phyloP scores from a whole-genome alignment of 2,888 invertebrate species.

The Drosophila paramelanica region DNA sequence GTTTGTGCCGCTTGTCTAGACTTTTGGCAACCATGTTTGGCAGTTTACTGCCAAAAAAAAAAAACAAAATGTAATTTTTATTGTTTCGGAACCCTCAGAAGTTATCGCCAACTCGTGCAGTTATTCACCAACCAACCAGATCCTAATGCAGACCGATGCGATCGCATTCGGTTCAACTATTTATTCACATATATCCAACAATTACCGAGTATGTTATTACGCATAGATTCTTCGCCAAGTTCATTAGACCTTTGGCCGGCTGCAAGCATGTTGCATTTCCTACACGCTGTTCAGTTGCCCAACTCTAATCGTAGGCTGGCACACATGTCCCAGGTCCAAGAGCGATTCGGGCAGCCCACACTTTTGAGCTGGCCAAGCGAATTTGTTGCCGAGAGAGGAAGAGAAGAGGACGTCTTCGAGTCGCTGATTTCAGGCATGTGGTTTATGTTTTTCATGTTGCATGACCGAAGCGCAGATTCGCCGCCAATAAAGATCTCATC shows the following conservation, averaged over 20 bases:
- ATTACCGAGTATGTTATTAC: neutral
- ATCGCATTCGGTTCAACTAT: slow-evolving; percentile 14
- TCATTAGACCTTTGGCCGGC: slow-evolving; percentile 40
- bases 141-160: neutral
- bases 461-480: slow-evolving; percentile 35
- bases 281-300: slow-evolving; percentile 26
- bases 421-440: slow-evolving; percentile 53
- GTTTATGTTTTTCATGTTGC: slow-evolving; percentile 60
- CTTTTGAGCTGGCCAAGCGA: slow-evolving; percentile 16
- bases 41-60: slow-evolving; percentile 44
- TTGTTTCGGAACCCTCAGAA: slow-evolving; percentile 59
- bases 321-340: slow-evolving; percentile 15
- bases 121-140: slow-evolving; percentile 34
- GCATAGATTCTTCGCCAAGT: neutral
- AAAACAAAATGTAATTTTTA: slow-evolving; percentile 54
- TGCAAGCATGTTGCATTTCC: slow-evolving; percentile 15
- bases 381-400: slow-evolving; percentile 11
- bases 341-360: slow-evolving; percentile 33
- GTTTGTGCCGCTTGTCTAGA: slow-evolving; percentile 60
- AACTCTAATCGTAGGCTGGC: slow-evolving; percentile 63
- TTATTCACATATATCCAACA: neutral
- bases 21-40: slow-evolving; percentile 72
- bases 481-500: slow-evolving; percentile 79
- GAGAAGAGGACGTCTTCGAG: neutral
- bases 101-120: slow-evolving; percentile 42